Evolutionary conservation across 2,888 invertebrate genomes (phyloP), one percentile per base, ranked within the genome.

Genomic region (Margaritifera margaritifera): DNA sequence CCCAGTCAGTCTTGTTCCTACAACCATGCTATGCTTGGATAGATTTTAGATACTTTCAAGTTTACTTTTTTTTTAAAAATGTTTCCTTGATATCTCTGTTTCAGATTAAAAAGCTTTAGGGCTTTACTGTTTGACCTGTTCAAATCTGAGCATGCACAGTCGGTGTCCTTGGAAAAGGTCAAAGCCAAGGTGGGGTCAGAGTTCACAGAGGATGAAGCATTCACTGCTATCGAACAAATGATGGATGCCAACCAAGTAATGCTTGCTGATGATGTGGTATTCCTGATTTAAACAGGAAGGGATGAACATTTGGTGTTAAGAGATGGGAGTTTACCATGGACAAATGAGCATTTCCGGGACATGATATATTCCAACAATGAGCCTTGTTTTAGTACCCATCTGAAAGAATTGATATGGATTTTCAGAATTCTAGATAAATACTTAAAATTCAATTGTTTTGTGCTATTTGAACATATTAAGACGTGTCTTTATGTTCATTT

Each of bases 181-280:
- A 92, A 92, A 15, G 91, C 92, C 18, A 80, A 85, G 64, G 69
- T 79, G 19, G 85, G 79, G 15, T 72, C 77, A 11, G 80, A 83
- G 8, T 90, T 90, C 80, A 91, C 92, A 0, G 86, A 91, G 2
- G 92, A 90, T 0, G 98, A 98, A 91, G 91, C 97, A 8, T 90
- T 92, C 58, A 94, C 94, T 0, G 97, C 97, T 3, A 91, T 98
- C 19, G 91, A 93, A 19, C 92, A 92, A 72, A 96, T 98, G 97
- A 94, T 94, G 5, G 94, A 94, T 54, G 96, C 95, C 78, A 98
- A 97, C 91, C 95, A 96, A 88, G 93, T 98, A 71, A 97, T 98
- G 97, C 91, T 95, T 82, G 86, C 88, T 4, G 87, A 89, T 72
- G 82, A 87, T 63, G 80, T 87, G 11, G 76, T 89, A 11, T 88